Base-by-base conservation (phyloP, 2,888 invertebrate species). In the Melipona bicolor region DNA sequence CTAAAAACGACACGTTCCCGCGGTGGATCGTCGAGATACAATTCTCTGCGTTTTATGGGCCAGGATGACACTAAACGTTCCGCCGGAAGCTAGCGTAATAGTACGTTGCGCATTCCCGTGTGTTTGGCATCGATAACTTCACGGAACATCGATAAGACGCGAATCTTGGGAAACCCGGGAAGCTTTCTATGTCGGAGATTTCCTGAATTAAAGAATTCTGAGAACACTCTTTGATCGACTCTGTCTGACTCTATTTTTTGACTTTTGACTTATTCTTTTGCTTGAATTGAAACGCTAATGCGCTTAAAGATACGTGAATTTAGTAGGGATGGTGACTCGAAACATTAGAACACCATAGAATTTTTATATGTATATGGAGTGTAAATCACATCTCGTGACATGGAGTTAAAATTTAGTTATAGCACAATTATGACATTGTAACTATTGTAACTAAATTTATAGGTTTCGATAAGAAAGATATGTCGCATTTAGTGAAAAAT, bases 1-100 rank as follows among this genome's bases (percentile, higher is more conserved):
- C 82, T 77, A 4, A 77, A 84, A 77, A 82, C 77, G 62, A 65
- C 72, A 75, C 70, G 75, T 64, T 67, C 27, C 52, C n/a, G 32
- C 32, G 56, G 49, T 54, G 50, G n/a, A 62, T 49, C 61, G 68
- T 27, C 36, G 65, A 61, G 85, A 71, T 78, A 85, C 75, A 83
- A 86, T 86, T 86, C 87, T 80, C 86, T 80, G 68, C 83, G 73
- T 83, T 83, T 74, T 43, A 59, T 52, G 56, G 50, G n/a, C 64
- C 32, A 36, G 36, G 67, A 32, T 68, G 24, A 62, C 49, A 32
- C 56, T 69, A 79, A 72, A 27, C 79, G 73, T 81, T 73, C 54
- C 62, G 81, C 79, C 79, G 79, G 62, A 69, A 73, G 79, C 73
- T 21, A 71, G 49, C 27, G 81, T 79, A 81, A 79, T 78, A 61